Percentiles rank a stretch among this genome's conserved stretches.
Conservation (phyloP, 2,113 vertebrate species). For the Equus przewalskii region DNA sequence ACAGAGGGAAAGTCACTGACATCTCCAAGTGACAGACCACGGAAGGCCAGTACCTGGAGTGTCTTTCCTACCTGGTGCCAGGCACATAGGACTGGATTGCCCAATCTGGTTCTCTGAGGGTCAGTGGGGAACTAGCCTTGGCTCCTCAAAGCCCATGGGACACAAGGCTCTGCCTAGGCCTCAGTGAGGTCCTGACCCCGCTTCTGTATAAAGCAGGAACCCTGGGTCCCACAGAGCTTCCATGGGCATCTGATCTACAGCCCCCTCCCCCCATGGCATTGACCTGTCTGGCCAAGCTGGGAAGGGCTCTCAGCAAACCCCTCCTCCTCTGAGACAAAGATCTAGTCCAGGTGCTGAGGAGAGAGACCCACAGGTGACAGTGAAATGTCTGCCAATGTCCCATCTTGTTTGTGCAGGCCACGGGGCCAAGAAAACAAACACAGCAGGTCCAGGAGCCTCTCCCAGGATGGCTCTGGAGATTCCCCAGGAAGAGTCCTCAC, state of each 20-base stretch:
- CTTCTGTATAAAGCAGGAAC: not conserved
- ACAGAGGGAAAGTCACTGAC: not conserved
- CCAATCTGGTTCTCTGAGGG: not conserved
- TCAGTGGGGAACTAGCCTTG: not conserved
- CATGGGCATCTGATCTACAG: fast-evolving
- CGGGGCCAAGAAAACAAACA: constrained; percentile 10
- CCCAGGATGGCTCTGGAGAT: too few species aligned
- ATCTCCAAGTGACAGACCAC: not conserved
- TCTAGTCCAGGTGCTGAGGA: not conserved
- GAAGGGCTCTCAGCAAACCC: not conserved
- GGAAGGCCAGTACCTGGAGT: too few species aligned
- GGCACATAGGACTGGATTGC: not conserved
- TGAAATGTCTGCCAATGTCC: not conserved
- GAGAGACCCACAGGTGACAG: not conserved
- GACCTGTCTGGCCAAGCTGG: not conserved
- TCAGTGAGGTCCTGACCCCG: not conserved
- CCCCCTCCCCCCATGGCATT: fast-evolving
- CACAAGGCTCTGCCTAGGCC: not conserved
- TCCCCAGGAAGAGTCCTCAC: not conserved
- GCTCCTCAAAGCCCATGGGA: not conserved
- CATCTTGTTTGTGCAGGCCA: constrained; percentile 19
- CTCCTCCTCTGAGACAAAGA: not conserved
- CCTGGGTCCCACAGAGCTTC: not conserved
- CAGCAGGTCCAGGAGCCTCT: not conserved
- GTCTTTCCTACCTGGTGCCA: fast-evolving